Conservation (phyloP, 1,140 invertebrate species). For the Goniozus legneri region DNA sequence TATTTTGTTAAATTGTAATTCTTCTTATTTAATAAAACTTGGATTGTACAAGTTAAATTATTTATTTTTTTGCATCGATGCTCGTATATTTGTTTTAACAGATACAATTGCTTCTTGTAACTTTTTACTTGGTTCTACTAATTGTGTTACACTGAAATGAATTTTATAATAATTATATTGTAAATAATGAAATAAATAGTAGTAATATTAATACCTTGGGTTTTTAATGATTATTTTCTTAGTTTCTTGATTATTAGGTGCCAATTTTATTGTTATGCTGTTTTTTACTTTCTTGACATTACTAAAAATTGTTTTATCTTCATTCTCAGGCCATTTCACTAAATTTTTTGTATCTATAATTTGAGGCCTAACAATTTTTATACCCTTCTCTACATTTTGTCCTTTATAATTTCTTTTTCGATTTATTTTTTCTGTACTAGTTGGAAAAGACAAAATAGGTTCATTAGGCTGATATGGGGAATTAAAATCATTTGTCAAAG, state of each 20-base stretch:
- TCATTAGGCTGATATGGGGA: constrained; percentile 30
- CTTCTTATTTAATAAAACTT: neutral
- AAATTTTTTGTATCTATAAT: constrained; percentile 38
- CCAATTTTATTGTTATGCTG: constrained; percentile 38
- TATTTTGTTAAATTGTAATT: too few species aligned
- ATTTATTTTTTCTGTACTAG: neutral
- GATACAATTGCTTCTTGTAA: constrained; percentile 34
- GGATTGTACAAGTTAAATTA: too few species aligned
- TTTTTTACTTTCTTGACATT: constrained; percentile 37
- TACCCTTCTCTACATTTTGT: constrained; percentile 17
- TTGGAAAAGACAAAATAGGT: constrained; percentile 14
- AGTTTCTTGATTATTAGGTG: constrained; percentile 16
- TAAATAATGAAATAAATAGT: neutral
- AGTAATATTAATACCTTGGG: constrained; percentile 29
- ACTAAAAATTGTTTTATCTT: constrained; percentile 27
- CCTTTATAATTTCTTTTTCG: constrained; percentile 43
- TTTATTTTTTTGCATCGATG: constrained; percentile 29
- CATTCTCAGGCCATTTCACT: constrained; percentile 9
- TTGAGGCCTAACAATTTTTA: constrained; percentile 31
- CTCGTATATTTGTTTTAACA: constrained; percentile 38
- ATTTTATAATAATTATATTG: neutral
- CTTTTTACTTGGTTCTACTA: constrained; percentile 36
- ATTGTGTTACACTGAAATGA: constrained; percentile 32
- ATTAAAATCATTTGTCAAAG: constrained; percentile 6
- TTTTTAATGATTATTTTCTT: constrained; percentile 42